These are phyloP conservation scores for Leptodactylus fuscus DNA, from an alignment of 2,113 vertebrate species.

Conservation along the genomic window DNA sequence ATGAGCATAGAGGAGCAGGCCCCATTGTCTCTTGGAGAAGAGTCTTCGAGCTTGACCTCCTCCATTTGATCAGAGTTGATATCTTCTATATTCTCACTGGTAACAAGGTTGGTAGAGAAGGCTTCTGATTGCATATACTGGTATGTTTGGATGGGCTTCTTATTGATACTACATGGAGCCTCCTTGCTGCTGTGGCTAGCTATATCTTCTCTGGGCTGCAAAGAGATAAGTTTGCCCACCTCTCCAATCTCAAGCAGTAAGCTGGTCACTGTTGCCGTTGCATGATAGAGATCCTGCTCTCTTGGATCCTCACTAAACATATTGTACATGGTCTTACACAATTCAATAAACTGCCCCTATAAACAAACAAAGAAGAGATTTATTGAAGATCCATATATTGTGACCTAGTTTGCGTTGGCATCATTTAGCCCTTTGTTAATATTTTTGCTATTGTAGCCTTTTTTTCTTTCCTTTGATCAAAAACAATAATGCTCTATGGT, in stretches of 20 bases:
- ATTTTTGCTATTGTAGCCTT: no score
- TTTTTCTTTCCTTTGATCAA: no score
- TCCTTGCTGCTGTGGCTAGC: slow-evolving; percentile 55
- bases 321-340: slow-evolving; percentile 96
- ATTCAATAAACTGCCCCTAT: slow-evolving; percentile 96
- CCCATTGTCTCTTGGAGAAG: slow-evolving; percentile 87
- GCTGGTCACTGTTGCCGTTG: slow-evolving; percentile 93
- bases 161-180: slow-evolving; percentile 60
- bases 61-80: slow-evolving; percentile 80
- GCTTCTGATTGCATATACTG: slow-evolving; percentile 63
- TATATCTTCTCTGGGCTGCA: slow-evolving; percentile 64
- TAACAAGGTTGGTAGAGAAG: slow-evolving; percentile 59
- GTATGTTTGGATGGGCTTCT: slow-evolving; percentile 69
- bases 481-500: no score
- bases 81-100: slow-evolving; percentile 64
- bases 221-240: slow-evolving; percentile 89
- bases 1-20: slow-evolving; percentile 92
- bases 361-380: not conserved
- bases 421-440: no score
- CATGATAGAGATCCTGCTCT: slow-evolving; percentile 95
- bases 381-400: not conserved
- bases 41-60: slow-evolving; percentile 93
- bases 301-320: slow-evolving; percentile 95
- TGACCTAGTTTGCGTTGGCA: not conserved
- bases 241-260: slow-evolving; percentile 96